phyloP scores from a whole-genome alignment of 2,797 vertebrate species.

The Melanogrammus aeglefinus region DNA sequence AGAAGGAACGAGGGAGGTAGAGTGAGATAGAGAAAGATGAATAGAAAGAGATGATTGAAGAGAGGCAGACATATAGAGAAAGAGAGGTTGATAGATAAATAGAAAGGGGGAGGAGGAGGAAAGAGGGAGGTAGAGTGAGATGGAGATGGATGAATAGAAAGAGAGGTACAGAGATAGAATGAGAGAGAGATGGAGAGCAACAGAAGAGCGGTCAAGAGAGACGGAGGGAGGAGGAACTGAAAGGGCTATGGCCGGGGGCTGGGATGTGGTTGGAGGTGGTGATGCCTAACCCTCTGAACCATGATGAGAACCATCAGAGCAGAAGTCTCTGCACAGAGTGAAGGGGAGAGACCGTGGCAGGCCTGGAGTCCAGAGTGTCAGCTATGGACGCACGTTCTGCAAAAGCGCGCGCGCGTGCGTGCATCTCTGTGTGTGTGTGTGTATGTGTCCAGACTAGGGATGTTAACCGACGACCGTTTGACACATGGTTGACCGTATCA shows the following conservation, averaged over 20 bases:
- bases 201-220: too few species aligned
- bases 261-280: background rate
- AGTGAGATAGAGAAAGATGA: background rate
- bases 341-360: too few species aligned
- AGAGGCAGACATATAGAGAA: background rate
- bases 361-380: background rate
- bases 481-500: too few species aligned
- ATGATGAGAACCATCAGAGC: background rate
- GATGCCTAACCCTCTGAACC: conserved; percentile 9
- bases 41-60: conserved; percentile 13
- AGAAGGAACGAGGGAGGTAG: conserved; percentile 12
- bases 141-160: background rate
- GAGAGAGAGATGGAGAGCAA: conserved; percentile 2
- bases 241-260: background rate
- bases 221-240: too few species aligned
- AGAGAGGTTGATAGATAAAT: background rate
- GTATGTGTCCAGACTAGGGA: too few species aligned
- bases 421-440: background rate
- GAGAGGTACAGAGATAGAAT: background rate
- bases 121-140: conserved; percentile 4
- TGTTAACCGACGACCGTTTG: too few species aligned
- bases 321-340: too few species aligned
- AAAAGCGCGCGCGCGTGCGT: background rate
- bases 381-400: background rate
- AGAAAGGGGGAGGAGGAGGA: conserved; percentile 69